Evolutionary conservation across 2,888 invertebrate species (phyloP), one percentile per base, ranked within the genome.

Genomic region (Neria commutata): DNA sequence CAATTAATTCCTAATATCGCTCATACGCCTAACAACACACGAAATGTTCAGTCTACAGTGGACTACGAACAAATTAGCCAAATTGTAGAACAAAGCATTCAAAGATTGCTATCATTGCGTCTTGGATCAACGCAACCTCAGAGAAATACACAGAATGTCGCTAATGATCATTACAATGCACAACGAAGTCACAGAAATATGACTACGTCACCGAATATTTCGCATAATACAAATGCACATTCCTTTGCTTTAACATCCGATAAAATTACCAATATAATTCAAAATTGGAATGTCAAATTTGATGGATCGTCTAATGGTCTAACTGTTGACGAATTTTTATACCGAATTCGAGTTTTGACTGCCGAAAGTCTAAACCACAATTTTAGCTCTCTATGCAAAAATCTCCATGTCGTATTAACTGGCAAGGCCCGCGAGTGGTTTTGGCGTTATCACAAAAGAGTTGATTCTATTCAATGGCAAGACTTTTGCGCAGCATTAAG

Each of bases 241-340:
- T 50, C 24, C 17, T 11, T 25, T 17, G 11, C 19, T 42, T 49
- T 49, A 17, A 48, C 40, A 16, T 21, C 47, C 3, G 56, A 59
- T 11, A 62, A 56, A 14, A n/a, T 54, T 1, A 56, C 56, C 1
- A 53, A 54, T n/a, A 47, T 54, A 4, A 61, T 63, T 1, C 53
- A 61, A n/a, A 50, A 57, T 14, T 64, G 61, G 59, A 53, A 55
- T 14, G 25, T 64, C 1, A 58, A 60, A 17, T 61, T 64, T 17
- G 59, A 57, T 45, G 61, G 61, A 6, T 56, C 64, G 0, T 10
- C 51, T 0, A 49, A 50, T 14, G 56, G 60, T 3, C n/a, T 62
- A 4, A 47, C 42, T 17, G 56, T 58, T 0, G 64, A 58, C 21
- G 60, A 64, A 17, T 62, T 64, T 23, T 23, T 60, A 1, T 62